Evolutionary conservation across 2,113 vertebrate species (phyloP).

Genomic region (Xenopus tropicalis): UCB_Xtro_10.0 CM004444.2:35849001-35849500

Average conservation of each 20-base stretch:
- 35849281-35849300: slow-evolving; percentile 46
- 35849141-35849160: slow-evolving; percentile 30
- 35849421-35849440: slow-evolving; percentile 41
- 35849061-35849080: too few species aligned
- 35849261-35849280: slow-evolving; percentile 44
- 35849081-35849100: too few species aligned
- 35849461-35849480: slow-evolving; percentile 25
- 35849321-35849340: slow-evolving; percentile 42
- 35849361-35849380: slow-evolving; percentile 38
- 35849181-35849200: slow-evolving; percentile 36
- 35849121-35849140: slow-evolving; percentile 7
- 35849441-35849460: slow-evolving; percentile 21
- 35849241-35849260: slow-evolving; percentile 44
- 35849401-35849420: slow-evolving; percentile 45
- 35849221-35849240: slow-evolving; percentile 43
- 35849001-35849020: too few species aligned
- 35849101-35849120: too few species aligned
- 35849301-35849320: slow-evolving; percentile 45
- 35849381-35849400: slow-evolving; percentile 45
- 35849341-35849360: slow-evolving; percentile 44
- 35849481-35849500: slow-evolving; percentile 24
- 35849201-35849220: slow-evolving; percentile 45
- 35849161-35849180: slow-evolving; percentile 44
- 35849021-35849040: too few species aligned
- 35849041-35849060: too few species aligned